Evolutionary conservation across 1,140 invertebrate genomes (phyloP).

Genomic region (Pachyrhynchus sulphureomaculatus): DNA sequence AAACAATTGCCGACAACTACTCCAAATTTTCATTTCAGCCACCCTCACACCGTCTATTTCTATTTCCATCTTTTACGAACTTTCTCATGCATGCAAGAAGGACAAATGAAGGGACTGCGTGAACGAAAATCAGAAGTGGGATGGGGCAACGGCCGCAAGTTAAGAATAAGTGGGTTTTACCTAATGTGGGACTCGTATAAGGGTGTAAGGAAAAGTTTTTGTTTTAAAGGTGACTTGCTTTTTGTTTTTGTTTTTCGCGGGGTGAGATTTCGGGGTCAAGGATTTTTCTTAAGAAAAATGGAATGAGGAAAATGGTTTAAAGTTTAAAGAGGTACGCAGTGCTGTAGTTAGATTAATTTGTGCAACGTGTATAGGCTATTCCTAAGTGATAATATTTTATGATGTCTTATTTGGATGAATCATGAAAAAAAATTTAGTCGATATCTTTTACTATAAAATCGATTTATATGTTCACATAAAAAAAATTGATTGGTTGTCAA

Average conservation of each 20-base stretch:
- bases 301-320: not conserved
- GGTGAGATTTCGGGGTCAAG: slow-evolving; percentile 12
- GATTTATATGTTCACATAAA: too few species aligned
- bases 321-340: too few species aligned
- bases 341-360: too few species aligned
- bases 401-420: too few species aligned
- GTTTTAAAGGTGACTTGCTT: slow-evolving; percentile 26
- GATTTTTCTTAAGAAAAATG: not conserved
- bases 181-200: slow-evolving; percentile 25
- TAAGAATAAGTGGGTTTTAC: slow-evolving; percentile 28
- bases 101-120: not conserved
- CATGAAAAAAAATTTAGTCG: too few species aligned
- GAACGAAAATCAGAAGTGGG: not conserved
- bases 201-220: slow-evolving; percentile 18
- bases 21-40: not conserved
- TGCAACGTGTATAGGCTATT: too few species aligned
- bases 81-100: not conserved
- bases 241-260: slow-evolving; percentile 11
- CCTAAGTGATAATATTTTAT: too few species aligned
- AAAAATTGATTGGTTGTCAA: too few species aligned
- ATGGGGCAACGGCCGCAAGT: slow-evolving; percentile 21
- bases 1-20: slow-evolving; percentile 33
- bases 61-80: not conserved
- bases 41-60: not conserved
- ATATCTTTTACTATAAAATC: too few species aligned